Evolutionary conservation across 2,888 invertebrate species (phyloP), one percentile per base, ranked within the genome.

Genomic region (Phalera bucephala): DNA sequence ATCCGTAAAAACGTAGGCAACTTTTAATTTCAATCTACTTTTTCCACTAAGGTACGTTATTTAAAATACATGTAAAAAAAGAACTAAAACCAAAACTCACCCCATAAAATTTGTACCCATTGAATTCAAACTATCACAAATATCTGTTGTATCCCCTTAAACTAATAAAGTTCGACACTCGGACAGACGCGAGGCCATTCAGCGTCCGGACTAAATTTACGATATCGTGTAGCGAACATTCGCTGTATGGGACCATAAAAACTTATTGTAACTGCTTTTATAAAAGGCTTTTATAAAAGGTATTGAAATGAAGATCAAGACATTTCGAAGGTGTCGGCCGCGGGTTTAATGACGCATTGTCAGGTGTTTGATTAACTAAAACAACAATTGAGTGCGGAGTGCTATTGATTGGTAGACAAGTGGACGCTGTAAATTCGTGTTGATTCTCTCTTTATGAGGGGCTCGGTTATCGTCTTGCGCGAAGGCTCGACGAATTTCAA

Each of bases 171-270:
- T 36, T 34, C 43, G 51, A 49, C 53, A 51, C 55, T 54, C 47
- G 32, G 57, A 56, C 55, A 47, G 49, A 59, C 53, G 57, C 50
- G 49, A 49, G 50, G 48, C 56, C 54, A 61, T 67, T 64, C 64
- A 71, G 64, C 51, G 66, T 61, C 62, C 54, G 38, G 38, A 36
- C 39, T 36, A 40, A 55, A 68, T 72, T 72, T 72, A 73, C 61
- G 68, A 64, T 68, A 64, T 58, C 56, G 57, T 43, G 39, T 29
- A 29, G 36, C 33, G 52, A 54, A 54, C 60, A 58, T 59, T 65
- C 60, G 36, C 53, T 44, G 40, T 48, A 62, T 59, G 46, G 50
- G 52, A 50, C 62, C 51, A 72, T 72, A 72, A 72, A 72, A 69
- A 60, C 32, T 58, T 64, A 70, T 67, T 58, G 52, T 60, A 55